These are phyloP conservation scores for Pantherophis alleghaniensis DNA, from an alignment of 2,797 vertebrate species.

Conservation along the genomic window DNA sequence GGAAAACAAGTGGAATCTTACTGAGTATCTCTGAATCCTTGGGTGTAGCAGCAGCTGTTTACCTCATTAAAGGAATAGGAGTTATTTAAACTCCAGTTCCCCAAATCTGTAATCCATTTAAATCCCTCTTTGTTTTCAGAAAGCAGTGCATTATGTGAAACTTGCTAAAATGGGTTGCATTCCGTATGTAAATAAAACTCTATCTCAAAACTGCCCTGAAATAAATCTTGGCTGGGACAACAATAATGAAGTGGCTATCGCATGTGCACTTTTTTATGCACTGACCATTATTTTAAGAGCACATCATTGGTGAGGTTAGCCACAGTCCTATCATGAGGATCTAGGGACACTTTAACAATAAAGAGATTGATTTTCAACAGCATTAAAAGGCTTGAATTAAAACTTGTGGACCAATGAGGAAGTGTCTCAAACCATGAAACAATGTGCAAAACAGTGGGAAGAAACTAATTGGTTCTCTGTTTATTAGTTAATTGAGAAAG, in stretches of 20 bases:
- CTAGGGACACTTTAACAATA: constrained; percentile 45
- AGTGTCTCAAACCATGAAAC: constrained; percentile 53
- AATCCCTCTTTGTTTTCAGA: neutral
- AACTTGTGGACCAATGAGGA: constrained; percentile 51
- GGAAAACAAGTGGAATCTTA: neutral
- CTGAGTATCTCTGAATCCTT: neutral
- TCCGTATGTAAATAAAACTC: neutral
- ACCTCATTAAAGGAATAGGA: neutral
- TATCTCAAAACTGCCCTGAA: constrained; percentile 43
- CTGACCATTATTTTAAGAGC: constrained; percentile 41
- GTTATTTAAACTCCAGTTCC: neutral
- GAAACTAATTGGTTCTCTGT: constrained; percentile 56
- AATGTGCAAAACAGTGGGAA: constrained; percentile 50
- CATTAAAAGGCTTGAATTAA: constrained; percentile 62
- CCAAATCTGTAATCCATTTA: neutral
- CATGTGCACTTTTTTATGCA: constrained; percentile 45
- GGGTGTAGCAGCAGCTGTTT: neutral
- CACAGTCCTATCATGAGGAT: constrained; percentile 40
- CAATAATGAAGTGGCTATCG: constrained; percentile 42
- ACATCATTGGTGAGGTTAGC: constrained; percentile 45
- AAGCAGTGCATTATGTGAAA: neutral
- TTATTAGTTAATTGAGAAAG: constrained; percentile 58
- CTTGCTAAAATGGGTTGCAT: neutral
- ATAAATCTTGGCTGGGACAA: constrained; percentile 48
- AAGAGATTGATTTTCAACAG: constrained; percentile 48